These are phyloP conservation scores for Onchidella celtica DNA, from an alignment of 2,888 invertebrate genomes.

Conservation along the genomic window DNA sequence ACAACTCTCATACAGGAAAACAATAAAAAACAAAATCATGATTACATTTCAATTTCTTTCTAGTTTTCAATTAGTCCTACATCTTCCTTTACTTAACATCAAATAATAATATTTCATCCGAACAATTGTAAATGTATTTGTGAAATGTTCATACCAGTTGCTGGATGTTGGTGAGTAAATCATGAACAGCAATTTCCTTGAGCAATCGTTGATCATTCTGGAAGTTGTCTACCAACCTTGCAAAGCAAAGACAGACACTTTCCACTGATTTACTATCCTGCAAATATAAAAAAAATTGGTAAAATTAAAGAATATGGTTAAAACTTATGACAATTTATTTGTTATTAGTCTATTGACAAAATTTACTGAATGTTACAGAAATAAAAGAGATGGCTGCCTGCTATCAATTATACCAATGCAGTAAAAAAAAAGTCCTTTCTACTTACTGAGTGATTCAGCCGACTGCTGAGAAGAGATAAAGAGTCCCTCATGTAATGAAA, in stretches of 20 bases:
- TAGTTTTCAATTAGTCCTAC: no score
- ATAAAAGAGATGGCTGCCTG: no score
- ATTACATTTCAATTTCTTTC: no score
- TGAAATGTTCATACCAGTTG: conserved; percentile 88
- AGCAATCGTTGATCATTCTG: conserved; percentile 93
- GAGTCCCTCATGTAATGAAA: conserved; percentile 95
- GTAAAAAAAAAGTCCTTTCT: no score
- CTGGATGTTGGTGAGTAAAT: conserved; percentile 93
- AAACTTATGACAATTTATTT: neutral
- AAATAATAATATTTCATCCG: no score
- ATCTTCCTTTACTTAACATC: no score
- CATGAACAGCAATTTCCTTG: conserved; percentile 95
- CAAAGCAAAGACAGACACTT: conserved; percentile 97
- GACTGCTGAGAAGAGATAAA: conserved; percentile 89
- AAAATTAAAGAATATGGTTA: neutral
- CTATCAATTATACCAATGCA: no score
- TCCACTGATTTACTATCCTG: conserved; percentile 99
- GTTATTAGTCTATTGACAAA: no score
- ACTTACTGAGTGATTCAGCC: conserved; percentile 82
- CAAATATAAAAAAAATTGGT: conserved; percentile 46
- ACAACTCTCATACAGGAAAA: no score
- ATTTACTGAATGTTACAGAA: no score
- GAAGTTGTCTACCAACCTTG: conserved; percentile 97
- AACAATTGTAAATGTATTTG: no score
- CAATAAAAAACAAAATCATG: no score